A percentile compares a stretch with the other conserved stretches of the same genome.
phyloP scores from a whole-genome alignment of 2,113 vertebrate species.

The Malaclemys terrapin region DNA sequence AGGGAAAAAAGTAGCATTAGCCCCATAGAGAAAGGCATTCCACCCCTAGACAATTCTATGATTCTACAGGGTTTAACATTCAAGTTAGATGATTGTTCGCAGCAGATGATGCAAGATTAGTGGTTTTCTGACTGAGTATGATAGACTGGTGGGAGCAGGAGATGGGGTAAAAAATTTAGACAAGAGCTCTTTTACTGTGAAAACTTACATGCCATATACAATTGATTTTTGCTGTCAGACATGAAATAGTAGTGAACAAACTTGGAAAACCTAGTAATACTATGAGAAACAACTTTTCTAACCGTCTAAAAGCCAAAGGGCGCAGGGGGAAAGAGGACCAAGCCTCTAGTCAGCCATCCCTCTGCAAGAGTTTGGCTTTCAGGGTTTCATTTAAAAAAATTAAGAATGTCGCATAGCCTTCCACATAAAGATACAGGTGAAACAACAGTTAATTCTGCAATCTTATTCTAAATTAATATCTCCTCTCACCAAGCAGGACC shows the following conservation, averaged over 20 bases:
- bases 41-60: background rate
- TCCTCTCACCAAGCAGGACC: background rate
- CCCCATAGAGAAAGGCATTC: background rate
- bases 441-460: background rate
- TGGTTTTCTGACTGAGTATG: accelerated
- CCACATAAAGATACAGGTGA: background rate
- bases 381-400: accelerated
- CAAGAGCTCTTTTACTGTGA: background rate
- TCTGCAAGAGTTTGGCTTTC: accelerated
- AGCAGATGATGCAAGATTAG: background rate
- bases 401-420: background rate
- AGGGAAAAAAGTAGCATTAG: background rate
- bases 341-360: accelerated
- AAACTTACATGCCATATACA: accelerated
- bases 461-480: too few species aligned
- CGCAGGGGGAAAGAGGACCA: accelerated
- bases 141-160: too few species aligned
- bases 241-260: accelerated
- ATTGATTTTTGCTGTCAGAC: background rate
- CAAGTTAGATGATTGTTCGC: background rate
- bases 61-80: background rate
- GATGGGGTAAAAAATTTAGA: background rate
- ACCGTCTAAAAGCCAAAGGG: background rate
- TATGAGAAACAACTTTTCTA: background rate
- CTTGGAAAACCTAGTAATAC: background rate